Conservation (phyloP, 2,888 invertebrate genomes). For the Erebia palarica region DNA sequence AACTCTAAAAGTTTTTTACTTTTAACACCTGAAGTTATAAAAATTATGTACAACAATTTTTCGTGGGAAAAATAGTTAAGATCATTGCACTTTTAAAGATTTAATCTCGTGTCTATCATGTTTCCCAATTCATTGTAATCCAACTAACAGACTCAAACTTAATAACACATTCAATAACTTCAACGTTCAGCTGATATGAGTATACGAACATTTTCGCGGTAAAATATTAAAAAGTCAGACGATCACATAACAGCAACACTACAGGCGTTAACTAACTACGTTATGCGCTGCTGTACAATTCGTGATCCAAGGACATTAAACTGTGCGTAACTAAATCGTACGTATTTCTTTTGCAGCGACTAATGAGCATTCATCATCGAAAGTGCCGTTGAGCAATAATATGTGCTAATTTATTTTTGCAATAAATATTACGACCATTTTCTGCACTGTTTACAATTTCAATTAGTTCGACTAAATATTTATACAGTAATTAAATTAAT, state of each 20-base stretch:
- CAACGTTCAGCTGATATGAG: conserved; percentile 3
- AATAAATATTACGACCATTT: conserved; percentile 51
- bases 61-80: conserved; percentile 6
- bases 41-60: not conserved
- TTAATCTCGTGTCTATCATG: not conserved
- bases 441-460: conserved; percentile 50
- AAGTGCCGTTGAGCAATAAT: conserved; percentile 64
- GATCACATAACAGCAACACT: conserved; percentile 41
- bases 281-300: conserved; percentile 53
- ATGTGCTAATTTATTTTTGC: conserved; percentile 59
- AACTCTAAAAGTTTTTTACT: too few relatives aligned
- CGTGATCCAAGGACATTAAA: conserved; percentile 72
- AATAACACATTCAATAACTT: conserved; percentile 10
- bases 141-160: conserved; percentile 14
- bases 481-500: conserved; percentile 51
- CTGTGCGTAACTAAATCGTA: conserved; percentile 67
- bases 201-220: conserved; percentile 19
- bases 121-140: conserved; percentile 17
- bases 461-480: conserved; percentile 52
- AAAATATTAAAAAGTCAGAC: conserved; percentile 24
- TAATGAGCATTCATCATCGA: conserved; percentile 62
- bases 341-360: conserved; percentile 59
- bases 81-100: conserved; percentile 6
- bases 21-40: not conserved
- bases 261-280: conserved; percentile 58